Conservation (phyloP, 2,888 invertebrate species). For the Stenichneumon culpator region DNA sequence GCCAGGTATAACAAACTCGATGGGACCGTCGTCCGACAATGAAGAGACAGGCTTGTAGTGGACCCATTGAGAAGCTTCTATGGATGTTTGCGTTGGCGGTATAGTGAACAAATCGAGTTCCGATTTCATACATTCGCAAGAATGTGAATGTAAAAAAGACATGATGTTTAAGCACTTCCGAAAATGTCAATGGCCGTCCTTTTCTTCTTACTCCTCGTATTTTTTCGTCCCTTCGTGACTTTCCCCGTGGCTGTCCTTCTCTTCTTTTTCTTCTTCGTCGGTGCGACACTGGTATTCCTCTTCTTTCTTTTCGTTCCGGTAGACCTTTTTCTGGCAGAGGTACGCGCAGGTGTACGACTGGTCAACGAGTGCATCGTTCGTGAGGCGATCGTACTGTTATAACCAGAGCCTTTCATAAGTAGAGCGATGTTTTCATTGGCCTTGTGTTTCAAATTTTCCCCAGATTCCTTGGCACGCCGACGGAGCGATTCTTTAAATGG, state of each 20-base stretch:
- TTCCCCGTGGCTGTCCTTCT: background rate
- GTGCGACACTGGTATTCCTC: background rate
- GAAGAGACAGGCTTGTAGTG: no score
- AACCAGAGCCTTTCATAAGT: conserved; percentile 41
- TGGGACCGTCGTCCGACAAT: no score
- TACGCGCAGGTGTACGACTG: background rate
- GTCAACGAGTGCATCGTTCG: conserved; percentile 15
- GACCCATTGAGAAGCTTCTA: no score
- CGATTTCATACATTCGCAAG: no score
- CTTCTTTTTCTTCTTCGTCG: conserved; percentile 14
- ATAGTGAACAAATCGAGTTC: no score
- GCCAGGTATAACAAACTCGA: conserved; percentile 67
- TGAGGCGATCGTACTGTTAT: background rate
- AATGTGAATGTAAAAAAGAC: no score
- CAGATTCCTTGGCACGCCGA: conserved; percentile 22
- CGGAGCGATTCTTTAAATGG: conserved; percentile 19
- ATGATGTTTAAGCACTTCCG: no score
- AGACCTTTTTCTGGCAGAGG: background rate
- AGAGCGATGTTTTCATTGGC: background rate
- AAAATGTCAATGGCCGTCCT: conserved; percentile 29
- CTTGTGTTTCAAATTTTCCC: conserved; percentile 38
- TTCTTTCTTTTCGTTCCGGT: background rate
- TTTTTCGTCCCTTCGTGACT: background rate
- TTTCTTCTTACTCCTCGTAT: no score
- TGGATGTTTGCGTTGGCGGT: no score